Conservation (phyloP, 2,888 invertebrate genomes). For the Meganola albula region DNA sequence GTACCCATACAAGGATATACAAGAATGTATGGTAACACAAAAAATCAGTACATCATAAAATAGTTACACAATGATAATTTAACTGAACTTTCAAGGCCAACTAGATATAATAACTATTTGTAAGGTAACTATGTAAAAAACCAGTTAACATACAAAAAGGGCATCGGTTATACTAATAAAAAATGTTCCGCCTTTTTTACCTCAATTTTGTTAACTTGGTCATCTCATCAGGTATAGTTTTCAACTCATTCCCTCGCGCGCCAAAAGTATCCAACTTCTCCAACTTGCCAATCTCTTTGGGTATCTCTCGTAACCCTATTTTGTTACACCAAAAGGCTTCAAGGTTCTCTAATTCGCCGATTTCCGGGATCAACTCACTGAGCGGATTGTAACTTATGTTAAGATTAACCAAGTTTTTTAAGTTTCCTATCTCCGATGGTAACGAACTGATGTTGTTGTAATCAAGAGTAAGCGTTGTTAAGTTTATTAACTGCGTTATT, state of each 20-base stretch:
- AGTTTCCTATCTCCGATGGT: constrained; percentile 77
- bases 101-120: too few relatives aligned
- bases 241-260: constrained; percentile 80
- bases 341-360: constrained; percentile 77
- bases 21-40: too few relatives aligned
- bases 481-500: constrained; percentile 71
- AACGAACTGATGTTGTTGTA: constrained; percentile 80
- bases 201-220: constrained; percentile 75
- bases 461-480: constrained; percentile 81
- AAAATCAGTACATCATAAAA: too few relatives aligned
- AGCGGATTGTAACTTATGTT: constrained; percentile 83
- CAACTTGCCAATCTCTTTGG: constrained; percentile 79
- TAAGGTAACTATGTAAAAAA: too few relatives aligned
- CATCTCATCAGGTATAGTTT: constrained; percentile 76
- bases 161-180: too few relatives aligned
- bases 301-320: constrained; percentile 74
- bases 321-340: constrained; percentile 84
- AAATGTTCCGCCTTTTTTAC: too few relatives aligned
- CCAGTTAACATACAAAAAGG: neutral
- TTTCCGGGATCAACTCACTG: constrained; percentile 74
- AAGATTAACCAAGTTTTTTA: constrained; percentile 78
- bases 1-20: too few relatives aligned
- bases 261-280: constrained; percentile 81
- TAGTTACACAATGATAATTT: too few relatives aligned
- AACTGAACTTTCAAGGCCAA: too few relatives aligned